Conservation (phyloP, 2,113 vertebrate genomes). For the Dipodomys merriami region DNA sequence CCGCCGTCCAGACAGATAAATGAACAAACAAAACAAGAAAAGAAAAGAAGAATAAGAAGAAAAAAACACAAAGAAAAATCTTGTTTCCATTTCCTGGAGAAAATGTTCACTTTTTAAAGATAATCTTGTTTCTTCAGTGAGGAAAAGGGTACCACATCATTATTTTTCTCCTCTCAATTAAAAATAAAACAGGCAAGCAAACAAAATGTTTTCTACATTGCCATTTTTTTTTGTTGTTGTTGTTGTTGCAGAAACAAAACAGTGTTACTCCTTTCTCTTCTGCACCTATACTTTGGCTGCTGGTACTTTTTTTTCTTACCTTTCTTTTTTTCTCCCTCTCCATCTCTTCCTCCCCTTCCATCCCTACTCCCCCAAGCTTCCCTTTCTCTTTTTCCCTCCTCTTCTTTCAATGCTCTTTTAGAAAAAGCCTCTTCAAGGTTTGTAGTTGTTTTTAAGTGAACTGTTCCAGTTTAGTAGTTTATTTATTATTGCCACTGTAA, state of each 20-base stretch:
- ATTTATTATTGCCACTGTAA: not conserved
- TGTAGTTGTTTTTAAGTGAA: conserved; percentile 15
- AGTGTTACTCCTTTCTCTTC: not conserved
- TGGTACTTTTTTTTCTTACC: too few relatives aligned
- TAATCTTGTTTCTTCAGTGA: not conserved
- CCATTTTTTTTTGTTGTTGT: not conserved
- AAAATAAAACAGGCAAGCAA: not conserved
- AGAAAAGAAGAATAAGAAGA: too few relatives aligned
- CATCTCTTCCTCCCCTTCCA: not conserved
- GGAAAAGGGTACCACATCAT: not conserved
- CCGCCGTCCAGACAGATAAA: too few relatives aligned
- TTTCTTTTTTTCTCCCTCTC: not conserved
- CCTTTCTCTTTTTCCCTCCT: not conserved
- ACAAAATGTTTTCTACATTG: not conserved
- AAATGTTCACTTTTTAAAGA: not conserved
- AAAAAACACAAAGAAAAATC: too few relatives aligned
- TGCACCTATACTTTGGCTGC: too few relatives aligned
- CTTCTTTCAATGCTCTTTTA: not conserved
- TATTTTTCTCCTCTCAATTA: not conserved
- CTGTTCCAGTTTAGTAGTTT: not conserved
- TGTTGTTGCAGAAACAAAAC: not conserved
- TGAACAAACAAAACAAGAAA: too few relatives aligned
- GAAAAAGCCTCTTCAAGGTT: not conserved
- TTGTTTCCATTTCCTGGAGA: too few relatives aligned
- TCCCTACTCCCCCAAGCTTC: not conserved